Evolutionary conservation across 2,113 vertebrate genomes (phyloP).

Genomic region (Galemys pyrenaicus): DNA sequence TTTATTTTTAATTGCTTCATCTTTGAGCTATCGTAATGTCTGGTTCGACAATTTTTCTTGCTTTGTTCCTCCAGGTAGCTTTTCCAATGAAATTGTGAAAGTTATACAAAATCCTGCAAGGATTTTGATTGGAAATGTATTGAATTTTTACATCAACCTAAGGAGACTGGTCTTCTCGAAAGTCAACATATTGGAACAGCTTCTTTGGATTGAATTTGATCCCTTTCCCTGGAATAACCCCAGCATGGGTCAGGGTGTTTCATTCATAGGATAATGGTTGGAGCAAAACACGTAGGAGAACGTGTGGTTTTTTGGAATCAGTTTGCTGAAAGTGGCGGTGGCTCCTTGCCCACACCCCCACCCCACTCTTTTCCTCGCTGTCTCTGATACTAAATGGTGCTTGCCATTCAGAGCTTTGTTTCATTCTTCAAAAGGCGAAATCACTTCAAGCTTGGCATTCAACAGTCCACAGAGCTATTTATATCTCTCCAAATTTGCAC

Average conservation of each 20-base stretch:
- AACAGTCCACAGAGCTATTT: conserved; percentile 16
- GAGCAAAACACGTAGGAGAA: not conserved
- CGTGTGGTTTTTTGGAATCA: not conserved
- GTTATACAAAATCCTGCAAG: not conserved
- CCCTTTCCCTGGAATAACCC: not conserved
- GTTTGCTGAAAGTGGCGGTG: not conserved
- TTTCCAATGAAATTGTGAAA: conserved; percentile 8
- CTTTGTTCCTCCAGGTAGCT: not conserved
- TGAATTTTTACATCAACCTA: not conserved
- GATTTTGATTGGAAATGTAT: no score
- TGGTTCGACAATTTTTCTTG: not conserved
- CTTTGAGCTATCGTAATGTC: not conserved
- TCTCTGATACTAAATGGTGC: not conserved
- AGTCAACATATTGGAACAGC: not conserved
- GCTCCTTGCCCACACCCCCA: not conserved
- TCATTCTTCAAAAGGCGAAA: not conserved
- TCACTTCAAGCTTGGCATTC: not conserved
- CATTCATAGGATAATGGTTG: not conserved
- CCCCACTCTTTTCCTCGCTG: not conserved
- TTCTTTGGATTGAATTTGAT: not conserved
- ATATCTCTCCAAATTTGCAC: not conserved
- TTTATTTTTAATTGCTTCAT: conserved; percentile 3
- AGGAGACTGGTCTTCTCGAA: not conserved
- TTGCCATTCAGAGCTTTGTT: not conserved
- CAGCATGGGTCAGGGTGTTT: not conserved